Evolutionary conservation across 2,113 vertebrate genomes (phyloP), one percentile per base, ranked within the genome.

Genomic region (Antidorcas marsupialis): DNA sequence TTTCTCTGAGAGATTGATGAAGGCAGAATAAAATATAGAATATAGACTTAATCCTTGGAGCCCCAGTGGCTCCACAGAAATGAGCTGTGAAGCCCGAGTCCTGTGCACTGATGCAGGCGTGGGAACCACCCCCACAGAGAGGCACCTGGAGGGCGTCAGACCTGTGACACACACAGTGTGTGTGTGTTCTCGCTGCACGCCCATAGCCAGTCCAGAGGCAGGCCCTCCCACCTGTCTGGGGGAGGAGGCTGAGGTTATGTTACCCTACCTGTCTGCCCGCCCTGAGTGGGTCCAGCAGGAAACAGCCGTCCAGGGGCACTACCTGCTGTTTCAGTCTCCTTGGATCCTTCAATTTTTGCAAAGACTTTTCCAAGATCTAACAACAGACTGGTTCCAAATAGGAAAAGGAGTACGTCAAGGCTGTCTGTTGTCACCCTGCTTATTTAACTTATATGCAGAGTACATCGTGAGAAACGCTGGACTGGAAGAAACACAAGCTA

Each of bases 11-110:
- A 95, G 91, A 94, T n/a, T 53, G 88, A 96, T 79, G 50, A 78
- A 78, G 43, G 45, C 23, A 33, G 89, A 92, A 55, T 60, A 67
- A 97, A 92, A 76, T 82, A 94, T 47, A 87, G 91, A 91, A 81
- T 81, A 91, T 33, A 76, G n/a, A 92, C 62, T 78, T 92, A 94
- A 87, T 95, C 85, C 47, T 7, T 21, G 43, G 62, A 23, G n/a
- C 53, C 85, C 60, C 25, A 30, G 47, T 36, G 39, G 33, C 33
- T 30, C 45, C 12, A 76, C 0, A 36, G 78, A 89, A 94, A 52
- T 94, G 87, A 81, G 19, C 59, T 92, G 62, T 60, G 60, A 25
- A 89, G 91, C 39, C 12, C 0, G 25, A 83, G 16, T 21, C 43
- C 55, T 47, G 43, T 47, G 76, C 0, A 0, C 5, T 14, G 33